Base-by-base conservation (phyloP, 1,140 invertebrate genomes). In the Megathymus violae region DNA sequence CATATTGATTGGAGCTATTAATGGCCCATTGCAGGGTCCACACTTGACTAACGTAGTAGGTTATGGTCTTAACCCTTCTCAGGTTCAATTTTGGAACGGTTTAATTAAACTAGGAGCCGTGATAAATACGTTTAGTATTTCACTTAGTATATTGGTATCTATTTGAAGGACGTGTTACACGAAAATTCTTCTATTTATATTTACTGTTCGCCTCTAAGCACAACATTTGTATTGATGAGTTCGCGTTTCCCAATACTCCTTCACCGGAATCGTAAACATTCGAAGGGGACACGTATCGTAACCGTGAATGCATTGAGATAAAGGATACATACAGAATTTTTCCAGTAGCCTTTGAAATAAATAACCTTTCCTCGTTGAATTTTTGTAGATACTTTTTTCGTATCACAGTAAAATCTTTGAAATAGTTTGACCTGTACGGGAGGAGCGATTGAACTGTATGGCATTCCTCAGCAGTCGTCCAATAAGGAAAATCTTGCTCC, bases 201-300 rank as follows among this genome's bases (percentile, higher is more conserved):
- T 47, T 47, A 25, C 44, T 3, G 3, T 17, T 36, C 1, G 4
- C 2, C n/a, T 25, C 11, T 17, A n/a, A n/a, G n/a, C n/a, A n/a
- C n/a, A 41, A 40, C 17, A 22, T 54, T 41, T 25, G 11, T 54
- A 41, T 54, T 25, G 50, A 54, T 13, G 48, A 17, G 25, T 4
- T 6, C 14, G 36, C 17, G 4, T 22, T 11, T 38, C 14, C 31
- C 34, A 14, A 15, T 31, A 2, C 1, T 9, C 17, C 4, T 14
- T 11, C 6, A 7, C 11, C 4, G 19, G 40, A 14, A 25, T 41
- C 36, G 50, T 41, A 14, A 52, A 41, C 11, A 16, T 34, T 19
- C 15, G 6, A 5, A 10, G 15, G 38, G 11, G n/a, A 11, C 31
- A 22, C 16, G 16, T 22, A 4, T 38, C 13, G 34, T 9, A 17